Evolutionary conservation across 35 echinoderm and acorn worm genomes (phyloP).

Genomic region (Nesometra sesokonis): DNA sequence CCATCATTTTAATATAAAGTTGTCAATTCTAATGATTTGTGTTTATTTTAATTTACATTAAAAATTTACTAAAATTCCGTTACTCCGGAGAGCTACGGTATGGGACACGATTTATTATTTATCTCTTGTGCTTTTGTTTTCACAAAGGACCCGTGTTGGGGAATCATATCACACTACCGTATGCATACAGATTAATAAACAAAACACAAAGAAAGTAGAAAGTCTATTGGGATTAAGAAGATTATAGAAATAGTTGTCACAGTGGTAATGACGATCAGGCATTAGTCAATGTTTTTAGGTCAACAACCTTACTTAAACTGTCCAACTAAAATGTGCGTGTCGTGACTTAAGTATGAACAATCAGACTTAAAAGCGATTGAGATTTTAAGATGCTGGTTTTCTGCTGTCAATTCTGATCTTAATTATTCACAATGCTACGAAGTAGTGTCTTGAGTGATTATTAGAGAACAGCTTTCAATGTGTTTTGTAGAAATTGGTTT

Average conservation of each 20-base stretch:
- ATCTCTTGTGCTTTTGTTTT: not conserved
- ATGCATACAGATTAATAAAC: not conserved
- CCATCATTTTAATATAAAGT: not conserved
- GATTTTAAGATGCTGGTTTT: too few relatives aligned
- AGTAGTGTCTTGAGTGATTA: too few relatives aligned
- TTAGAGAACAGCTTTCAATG: too few relatives aligned
- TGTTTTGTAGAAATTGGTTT: too few relatives aligned
- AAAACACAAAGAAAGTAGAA: not conserved
- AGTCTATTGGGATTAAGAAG: not conserved
- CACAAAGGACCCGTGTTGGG: not conserved
- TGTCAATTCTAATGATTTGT: not conserved
- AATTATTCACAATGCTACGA: too few relatives aligned
- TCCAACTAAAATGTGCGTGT: not conserved
- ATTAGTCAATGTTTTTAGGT: not conserved
- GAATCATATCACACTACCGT: not conserved
- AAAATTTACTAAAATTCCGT: not conserved
- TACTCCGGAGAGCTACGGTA: not conserved
- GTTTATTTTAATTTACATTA: not conserved
- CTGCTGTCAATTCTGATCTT: too few relatives aligned
- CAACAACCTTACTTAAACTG: not conserved
- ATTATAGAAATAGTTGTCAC: not conserved
- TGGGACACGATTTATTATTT: not conserved
- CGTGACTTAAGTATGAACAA: not conserved
- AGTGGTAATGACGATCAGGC: not conserved
- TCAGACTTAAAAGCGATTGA: too few relatives aligned